A percentile compares a stretch with the other conserved stretches of the same genome.
phyloP scores from a whole-genome alignment of 2,797 vertebrate species.

The Argya squamiceps region DNA sequence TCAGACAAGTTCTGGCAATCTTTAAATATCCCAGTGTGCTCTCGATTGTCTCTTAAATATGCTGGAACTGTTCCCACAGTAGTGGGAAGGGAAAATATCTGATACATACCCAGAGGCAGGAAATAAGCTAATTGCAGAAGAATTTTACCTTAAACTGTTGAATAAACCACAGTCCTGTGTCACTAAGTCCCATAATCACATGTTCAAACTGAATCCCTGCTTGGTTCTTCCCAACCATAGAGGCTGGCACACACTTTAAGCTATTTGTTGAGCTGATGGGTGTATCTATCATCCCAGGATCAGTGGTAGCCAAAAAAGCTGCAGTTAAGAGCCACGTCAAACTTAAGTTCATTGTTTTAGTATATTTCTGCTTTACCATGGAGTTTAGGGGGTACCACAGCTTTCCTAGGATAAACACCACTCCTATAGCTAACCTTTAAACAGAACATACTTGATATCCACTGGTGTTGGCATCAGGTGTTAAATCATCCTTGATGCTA shows the following conservation, averaged over 20 bases:
- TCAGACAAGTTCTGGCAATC: conserved; percentile 17
- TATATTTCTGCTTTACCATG: neutral
- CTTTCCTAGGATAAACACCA: neutral
- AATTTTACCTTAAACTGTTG: conserved; percentile 38
- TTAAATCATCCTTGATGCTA: neutral
- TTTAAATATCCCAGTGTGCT: neutral
- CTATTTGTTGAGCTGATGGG: neutral
- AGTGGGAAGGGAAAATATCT: conserved; percentile 30
- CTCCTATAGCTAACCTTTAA: neutral
- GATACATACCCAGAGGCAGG: conserved; percentile 15
- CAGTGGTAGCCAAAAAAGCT: neutral
- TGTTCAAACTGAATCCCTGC: neutral
- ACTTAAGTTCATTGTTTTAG: neutral
- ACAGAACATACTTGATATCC: neutral
- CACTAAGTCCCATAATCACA: neutral
- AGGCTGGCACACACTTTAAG: neutral
- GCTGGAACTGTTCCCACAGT: conserved; percentile 1
- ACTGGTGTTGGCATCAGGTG: neutral
- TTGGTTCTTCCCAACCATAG: neutral
- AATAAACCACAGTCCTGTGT: conserved; percentile 17
- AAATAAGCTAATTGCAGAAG: conserved; percentile 45
- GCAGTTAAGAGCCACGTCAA: neutral
- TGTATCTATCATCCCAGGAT: neutral
- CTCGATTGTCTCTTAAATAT: conserved; percentile 16
- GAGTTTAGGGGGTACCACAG: neutral